These are phyloP conservation scores for Protobothrops flavoviridis DNA, from an alignment of 2,113 vertebrate genomes.

Conservation along the genomic window DNA sequence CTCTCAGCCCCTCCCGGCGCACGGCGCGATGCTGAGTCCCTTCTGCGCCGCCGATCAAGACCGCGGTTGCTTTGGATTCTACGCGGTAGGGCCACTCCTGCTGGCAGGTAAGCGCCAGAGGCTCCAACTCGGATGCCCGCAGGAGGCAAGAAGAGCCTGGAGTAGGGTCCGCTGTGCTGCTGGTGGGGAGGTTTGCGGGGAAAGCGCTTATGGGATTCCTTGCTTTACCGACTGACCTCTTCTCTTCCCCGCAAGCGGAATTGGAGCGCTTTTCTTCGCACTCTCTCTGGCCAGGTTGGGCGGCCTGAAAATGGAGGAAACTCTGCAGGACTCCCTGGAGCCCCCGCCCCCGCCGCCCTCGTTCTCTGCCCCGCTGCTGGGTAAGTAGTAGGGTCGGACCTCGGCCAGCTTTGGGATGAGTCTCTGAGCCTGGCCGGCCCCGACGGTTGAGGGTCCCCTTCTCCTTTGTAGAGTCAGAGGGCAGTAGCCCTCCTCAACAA, in stretches of 20 bases:
- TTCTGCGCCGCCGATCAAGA: not conserved
- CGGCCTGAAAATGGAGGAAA: conserved; percentile 77
- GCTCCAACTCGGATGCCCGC: not conserved
- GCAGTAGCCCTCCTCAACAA: not conserved
- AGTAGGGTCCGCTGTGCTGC: no score
- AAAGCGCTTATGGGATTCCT: not conserved
- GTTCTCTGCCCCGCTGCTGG: conserved; percentile 68
- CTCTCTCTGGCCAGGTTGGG: conserved; percentile 67
- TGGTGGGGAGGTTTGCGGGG: not conserved
- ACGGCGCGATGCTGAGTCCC: not conserved
- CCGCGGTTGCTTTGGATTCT: not conserved
- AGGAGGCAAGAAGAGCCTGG: not conserved
- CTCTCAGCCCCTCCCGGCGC: not conserved
- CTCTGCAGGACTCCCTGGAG: conserved; percentile 68
- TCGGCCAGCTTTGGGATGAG: not conserved
- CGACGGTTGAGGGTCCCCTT: not conserved
- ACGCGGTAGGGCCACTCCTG: not conserved
- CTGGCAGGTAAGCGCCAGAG: conserved; percentile 37
- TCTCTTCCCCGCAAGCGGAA: conserved; percentile 42
- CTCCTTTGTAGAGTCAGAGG: not conserved
- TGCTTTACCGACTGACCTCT: not conserved
- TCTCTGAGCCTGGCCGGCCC: not conserved
- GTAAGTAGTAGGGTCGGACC: conserved; percentile 58
- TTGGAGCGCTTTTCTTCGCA: conserved; percentile 20
- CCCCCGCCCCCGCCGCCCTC: conserved; percentile 59